These are phyloP conservation scores for Regulus satrapa DNA, from an alignment of 2,113 vertebrate species.

Conservation along the genomic window DNA sequence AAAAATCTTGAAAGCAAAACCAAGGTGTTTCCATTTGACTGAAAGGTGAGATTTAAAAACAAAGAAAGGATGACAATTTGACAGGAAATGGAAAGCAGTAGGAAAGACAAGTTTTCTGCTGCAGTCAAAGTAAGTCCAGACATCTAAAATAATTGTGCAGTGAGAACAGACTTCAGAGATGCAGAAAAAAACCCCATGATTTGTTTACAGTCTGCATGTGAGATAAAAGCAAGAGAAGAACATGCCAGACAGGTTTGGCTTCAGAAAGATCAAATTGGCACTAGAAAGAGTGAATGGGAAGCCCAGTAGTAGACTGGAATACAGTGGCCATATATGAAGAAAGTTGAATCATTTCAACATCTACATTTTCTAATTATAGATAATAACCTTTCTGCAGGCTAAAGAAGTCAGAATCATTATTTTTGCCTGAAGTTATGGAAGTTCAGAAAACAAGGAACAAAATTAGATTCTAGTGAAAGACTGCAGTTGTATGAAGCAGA, in stretches of 20 bases:
- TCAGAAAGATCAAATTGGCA: background rate
- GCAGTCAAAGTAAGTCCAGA: background rate
- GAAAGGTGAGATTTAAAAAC: background rate
- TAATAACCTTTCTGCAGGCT: background rate
- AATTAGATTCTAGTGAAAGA: background rate
- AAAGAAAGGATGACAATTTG: background rate
- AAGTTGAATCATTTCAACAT: background rate
- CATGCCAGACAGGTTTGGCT: background rate
- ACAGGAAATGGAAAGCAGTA: background rate
- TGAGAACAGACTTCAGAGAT: background rate
- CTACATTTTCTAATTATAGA: background rate
- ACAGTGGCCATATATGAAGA: background rate
- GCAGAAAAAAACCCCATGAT: background rate
- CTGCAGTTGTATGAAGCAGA: background rate
- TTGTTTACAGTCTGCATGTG: background rate
- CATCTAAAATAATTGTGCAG: background rate
- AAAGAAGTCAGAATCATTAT: background rate
- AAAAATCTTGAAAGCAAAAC: background rate
- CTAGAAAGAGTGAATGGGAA: background rate
- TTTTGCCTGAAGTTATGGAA: background rate
- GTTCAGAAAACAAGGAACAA: background rate
- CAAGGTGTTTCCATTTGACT: background rate
- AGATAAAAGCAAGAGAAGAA: background rate
- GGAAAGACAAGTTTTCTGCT: background rate
- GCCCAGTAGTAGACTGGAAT: background rate